Conservation (phyloP, 2,797 vertebrate genomes). For the Crax fasciolata region DNA sequence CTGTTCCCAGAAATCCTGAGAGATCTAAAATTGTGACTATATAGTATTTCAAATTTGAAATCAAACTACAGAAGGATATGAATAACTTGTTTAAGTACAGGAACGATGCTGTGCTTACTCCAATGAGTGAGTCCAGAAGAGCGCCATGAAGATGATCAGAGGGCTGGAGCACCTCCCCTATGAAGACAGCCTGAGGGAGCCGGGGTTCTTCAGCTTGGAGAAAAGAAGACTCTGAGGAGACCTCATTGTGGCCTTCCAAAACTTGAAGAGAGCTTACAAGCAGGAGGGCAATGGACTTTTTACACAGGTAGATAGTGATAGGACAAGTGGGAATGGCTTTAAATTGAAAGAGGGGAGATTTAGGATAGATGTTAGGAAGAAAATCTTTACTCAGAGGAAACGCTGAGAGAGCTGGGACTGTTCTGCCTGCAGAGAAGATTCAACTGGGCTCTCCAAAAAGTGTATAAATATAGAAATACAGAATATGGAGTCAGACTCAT, state of each 20-base stretch:
- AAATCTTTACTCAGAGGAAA: no score
- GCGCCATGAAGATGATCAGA: neutral
- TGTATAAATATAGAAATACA: neutral
- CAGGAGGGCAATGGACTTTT: no score
- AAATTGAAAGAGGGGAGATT: no score
- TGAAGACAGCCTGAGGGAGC: no score
- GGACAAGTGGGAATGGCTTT: no score
- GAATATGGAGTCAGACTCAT: neutral
- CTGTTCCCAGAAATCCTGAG: neutral
- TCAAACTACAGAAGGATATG: neutral
- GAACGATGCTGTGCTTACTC: neutral
- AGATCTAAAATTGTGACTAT: neutral
- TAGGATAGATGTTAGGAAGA: no score
- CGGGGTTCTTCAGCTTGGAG: no score
- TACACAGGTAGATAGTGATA: no score
- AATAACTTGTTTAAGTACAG: neutral
- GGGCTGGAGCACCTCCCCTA: neutral
- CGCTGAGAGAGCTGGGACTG: neutral
- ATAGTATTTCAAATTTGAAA: neutral
- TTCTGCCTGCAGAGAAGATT: neutral
- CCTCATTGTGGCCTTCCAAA: no score
- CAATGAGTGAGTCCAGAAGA: neutral
- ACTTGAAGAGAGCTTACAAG: no score
- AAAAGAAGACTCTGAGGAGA: no score
- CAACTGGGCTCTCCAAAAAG: neutral